Evolutionary conservation across 1,140 invertebrate species (phyloP), one percentile per base, ranked within the genome.

Genomic region (Copidosoma floridanum): DNA sequence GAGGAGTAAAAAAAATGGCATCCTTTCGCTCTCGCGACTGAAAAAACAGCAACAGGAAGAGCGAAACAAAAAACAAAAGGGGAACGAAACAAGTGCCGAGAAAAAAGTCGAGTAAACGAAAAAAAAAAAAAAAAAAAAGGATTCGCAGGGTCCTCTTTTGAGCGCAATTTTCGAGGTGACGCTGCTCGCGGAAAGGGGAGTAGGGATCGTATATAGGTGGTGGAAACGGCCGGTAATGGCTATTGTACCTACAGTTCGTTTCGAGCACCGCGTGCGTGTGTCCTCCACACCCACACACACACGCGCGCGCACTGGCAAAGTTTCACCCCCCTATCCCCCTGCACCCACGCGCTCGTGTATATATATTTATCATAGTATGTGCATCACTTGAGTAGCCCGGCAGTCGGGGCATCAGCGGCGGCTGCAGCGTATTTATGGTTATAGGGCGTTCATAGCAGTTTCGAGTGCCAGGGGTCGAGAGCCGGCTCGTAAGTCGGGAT

Each of bases 381-480:
- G n/a, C n/a, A n/a, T n/a, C n/a, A n/a, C n/a, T n/a, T n/a, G n/a
- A n/a, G n/a, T n/a, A n/a, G n/a, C n/a, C n/a, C n/a, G n/a, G n/a
- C n/a, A n/a, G n/a, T n/a, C n/a, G n/a, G n/a, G n/a, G n/a, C n/a
- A n/a, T n/a, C n/a, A 51, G 62, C 60, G 52, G 62, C 57, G 50
- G 32, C 58, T 35, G 44, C 48, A 24, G 57, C 52, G 59, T 59
- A 55, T 58, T 64, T 56, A 70, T 63, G 40, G 61, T 53, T 50
- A 63, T 43, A 26, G 59, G 47, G 52, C 65, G 64, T 68, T 71
- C 68, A 67, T 68, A 65, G 63, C 64, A 63, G 65, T 63, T 68
- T 55, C 61, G 53, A 14, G 52, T 50, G 43, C 11, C 21, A 18
- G 35, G 21, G 54, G 38, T 35, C 16, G n/a, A n/a, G n/a, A n/a